These are phyloP conservation scores for Fragum sueziense DNA, from an alignment of 2,888 invertebrate species.

Conservation along the genomic window DNA sequence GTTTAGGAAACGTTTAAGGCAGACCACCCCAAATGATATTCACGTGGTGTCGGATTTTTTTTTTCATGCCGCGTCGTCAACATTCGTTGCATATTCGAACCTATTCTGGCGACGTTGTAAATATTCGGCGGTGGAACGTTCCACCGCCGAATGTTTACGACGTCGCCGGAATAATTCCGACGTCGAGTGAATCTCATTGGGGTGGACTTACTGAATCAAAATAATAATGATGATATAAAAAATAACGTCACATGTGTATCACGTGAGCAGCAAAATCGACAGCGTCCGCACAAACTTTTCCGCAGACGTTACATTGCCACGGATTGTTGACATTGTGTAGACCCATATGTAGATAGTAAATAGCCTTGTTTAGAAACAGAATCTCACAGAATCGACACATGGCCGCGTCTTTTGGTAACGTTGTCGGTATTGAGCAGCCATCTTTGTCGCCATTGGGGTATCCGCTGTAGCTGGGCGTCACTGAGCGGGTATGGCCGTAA, in stretches of 20 bases:
- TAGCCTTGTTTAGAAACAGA: conserved; percentile 96
- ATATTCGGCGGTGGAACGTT: too few species aligned
- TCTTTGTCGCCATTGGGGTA: conserved; percentile 29
- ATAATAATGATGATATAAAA: too few species aligned
- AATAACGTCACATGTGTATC: conserved; percentile 68
- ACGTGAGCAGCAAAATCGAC: conserved; percentile 93
- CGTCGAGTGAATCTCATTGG: too few species aligned
- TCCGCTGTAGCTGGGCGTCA: conserved; percentile 4
- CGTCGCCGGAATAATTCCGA: too few species aligned
- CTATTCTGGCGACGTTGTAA: too few species aligned
- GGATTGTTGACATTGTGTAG: conserved; percentile 98
- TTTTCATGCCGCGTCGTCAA: too few species aligned
- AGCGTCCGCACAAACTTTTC: conserved; percentile 95
- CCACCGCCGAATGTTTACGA: too few species aligned
- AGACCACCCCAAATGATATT: too few species aligned
- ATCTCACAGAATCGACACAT: conserved; percentile 89
- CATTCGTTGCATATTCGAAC: too few species aligned
- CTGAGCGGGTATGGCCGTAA: neutral
- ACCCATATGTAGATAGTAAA: conserved; percentile 98
- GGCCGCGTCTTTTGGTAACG: conserved; percentile 38
- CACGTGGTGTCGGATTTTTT: too few species aligned
- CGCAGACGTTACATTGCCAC: conserved; percentile 98
- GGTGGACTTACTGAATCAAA: too few species aligned
- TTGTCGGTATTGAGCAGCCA: neutral
- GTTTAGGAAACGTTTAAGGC: too few species aligned